Base-by-base conservation (phyloP, 2,888 invertebrate species). In the Bombylius discolor region DNA sequence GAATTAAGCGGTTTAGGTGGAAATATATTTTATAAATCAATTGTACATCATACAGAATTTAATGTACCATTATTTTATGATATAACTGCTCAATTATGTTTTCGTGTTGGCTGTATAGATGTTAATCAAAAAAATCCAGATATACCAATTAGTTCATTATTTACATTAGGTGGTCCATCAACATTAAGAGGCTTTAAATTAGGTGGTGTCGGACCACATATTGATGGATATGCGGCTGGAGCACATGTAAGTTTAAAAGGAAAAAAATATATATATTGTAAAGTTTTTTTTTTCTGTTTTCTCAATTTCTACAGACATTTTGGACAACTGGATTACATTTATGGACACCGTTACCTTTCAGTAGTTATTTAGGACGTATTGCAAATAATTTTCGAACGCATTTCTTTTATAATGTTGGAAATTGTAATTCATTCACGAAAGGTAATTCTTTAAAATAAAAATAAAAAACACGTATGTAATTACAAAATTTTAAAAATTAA, bases 291-390 rank as follows among this genome's bases (percentile, higher is more conserved):
- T 11, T 36, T 14, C 4, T 14, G 14, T 49, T 39, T 49, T 33
- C 12, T 9, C 6, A 14, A 7, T 48, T 6, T 9, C 33, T 67
- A 3, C 68, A 85, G 78, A 79, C 86, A 47, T 94, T 87, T 74
- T 94, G 95, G 90, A 84, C 90, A 13, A 79, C 82, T 4, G 96
- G 88, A 0, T 69, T 90, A 12, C 97, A 98, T 76, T 67, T 94
- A 36, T 97, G 87, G 78, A 82, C 88, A 3, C 96, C 96, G 11
- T 78, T 99, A 57, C 96, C 96, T 14, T 94, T 94, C 75, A 80
- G 82, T 61, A 85, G 87, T 5, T 84, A 87, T 12, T 80, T 81
- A 65, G 85, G 85, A 48, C 85, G 87, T 8, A 80, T 95, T 62
- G 89, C 87, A 1, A 87, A 92, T 62, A 78, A 91, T 63, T 89